Conservation (phyloP, 2,797 vertebrate genomes). For the Peromyscus melanophrys region DNA sequence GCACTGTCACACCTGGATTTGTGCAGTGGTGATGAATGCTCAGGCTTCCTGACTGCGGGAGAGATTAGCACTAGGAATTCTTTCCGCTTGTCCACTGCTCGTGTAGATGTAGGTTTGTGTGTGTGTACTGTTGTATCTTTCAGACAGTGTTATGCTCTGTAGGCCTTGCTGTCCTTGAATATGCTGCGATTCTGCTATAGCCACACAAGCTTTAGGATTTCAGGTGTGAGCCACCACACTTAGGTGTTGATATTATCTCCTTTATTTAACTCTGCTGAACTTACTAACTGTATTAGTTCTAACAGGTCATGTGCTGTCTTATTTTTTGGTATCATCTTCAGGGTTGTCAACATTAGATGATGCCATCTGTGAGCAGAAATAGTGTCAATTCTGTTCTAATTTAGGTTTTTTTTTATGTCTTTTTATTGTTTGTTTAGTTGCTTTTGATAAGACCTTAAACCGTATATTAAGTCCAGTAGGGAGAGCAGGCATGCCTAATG, state of each 20-base stretch:
- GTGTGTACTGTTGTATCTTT: background rate
- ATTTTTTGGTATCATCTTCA: background rate
- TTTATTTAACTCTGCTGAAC: background rate
- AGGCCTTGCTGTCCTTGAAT: background rate
- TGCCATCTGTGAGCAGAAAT: constrained; percentile 38
- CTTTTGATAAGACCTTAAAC: background rate
- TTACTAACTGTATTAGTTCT: constrained; percentile 9
- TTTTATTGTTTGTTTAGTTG: background rate
- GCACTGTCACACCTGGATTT: background rate
- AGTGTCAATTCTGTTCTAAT: constrained; percentile 58
- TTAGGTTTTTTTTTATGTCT: background rate
- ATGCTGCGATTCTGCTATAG: background rate
- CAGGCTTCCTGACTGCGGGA: background rate
- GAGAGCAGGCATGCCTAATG: background rate
- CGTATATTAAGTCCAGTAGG: background rate
- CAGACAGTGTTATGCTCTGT: background rate
- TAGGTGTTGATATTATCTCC: background rate
- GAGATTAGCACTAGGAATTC: background rate
- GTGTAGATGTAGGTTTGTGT: background rate
- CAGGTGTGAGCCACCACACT: background rate
- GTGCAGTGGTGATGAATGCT: background rate
- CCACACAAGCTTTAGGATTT: background rate
- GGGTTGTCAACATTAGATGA: background rate
- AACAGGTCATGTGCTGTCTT: no score
- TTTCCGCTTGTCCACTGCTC: background rate